Evolutionary conservation across 2,888 invertebrate species (phyloP), one percentile per base, ranked within the genome.

Genomic region (Polyommatus iphigenia): DNA sequence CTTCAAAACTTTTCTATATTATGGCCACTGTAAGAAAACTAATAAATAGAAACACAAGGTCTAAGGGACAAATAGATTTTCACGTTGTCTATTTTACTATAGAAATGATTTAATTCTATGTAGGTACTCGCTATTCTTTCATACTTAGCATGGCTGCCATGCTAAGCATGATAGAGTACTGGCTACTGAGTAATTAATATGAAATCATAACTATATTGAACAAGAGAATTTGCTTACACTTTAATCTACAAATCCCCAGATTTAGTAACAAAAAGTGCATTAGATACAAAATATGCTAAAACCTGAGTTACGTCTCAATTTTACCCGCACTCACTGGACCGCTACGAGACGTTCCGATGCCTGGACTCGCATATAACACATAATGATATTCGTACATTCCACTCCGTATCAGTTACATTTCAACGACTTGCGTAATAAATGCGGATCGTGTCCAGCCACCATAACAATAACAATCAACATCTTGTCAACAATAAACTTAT

Each of bases 401-500:
- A 80, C 80, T 81, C 82, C 85, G 84, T 84, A 84, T 85, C 83
- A 86, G 81, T 85, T 83, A 82, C 83, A 83, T 79, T 79, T 80
- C 83, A 85, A 84, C 82, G 83, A 83, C 85, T 87, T 86, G 85
- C 84, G 84, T 83, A 86, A 88, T 84, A 77, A 79, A 78, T 76
- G 54, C 76, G 72, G 36, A 50, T 80, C 79, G 83, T 82, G 81
- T 80, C 85, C 85, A 86, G 85, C 86, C 82, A 79, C 83, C 81
- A 84, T 85, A 84, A 85, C 82, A 81, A 87, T 86, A 75, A 75
- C 75, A 54, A 54, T 75, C 75, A 75, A 18, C 20, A 67, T 32
- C 13, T 75, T 75, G 80, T 84, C 81, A 79, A 41, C 72, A 57
- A 36, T 62, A 24, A 59, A 62, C 59, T 18, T 32, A 54, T 18